Evolutionary conservation across 2,888 invertebrate genomes (phyloP), one percentile per base, ranked within the genome.

Genomic region (Eupithecia exiguata): DNA sequence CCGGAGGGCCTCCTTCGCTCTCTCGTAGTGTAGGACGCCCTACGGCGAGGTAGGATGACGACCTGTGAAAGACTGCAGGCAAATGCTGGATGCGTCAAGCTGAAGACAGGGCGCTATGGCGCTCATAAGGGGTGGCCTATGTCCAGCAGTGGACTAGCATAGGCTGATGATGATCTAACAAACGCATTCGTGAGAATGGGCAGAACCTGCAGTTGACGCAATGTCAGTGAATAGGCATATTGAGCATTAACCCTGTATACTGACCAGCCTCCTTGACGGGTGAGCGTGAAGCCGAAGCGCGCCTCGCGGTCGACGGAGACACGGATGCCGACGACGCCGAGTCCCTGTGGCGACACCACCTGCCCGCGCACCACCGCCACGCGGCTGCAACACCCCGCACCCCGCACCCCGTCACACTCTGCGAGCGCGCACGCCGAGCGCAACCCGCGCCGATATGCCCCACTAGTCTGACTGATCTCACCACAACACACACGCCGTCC

Each of bases 351-450:
- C 78, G 98, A 97, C 83, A 99, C 96, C 88, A 99, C 99, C 95
- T 98, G 98, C 83, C 99, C 99, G 88, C 99, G 96, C 96, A 99
- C 98, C 91, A 99, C 99, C 87, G 99, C 98, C 87, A 99, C 99
- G 91, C 99, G 98, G 95, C 99, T 99, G 96, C 91, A 95, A 63
- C 63, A 63, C 63, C 18, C 62, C 21, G 9, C 95, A 95, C 87
- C 93, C 83, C 91, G 88, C 79, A 86, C 86, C 85, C 87, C 85
- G 87, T 93, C 88, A 53, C 21, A 16, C n/a, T 53, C 53, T 53
- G 53, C 53, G 53, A n/a, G 49, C 49, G n/a, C 53, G 53, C 53
- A 21, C 53, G 21, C 46, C 18, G 46, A 46, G 46, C 46, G 38
- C 38, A 38, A 7, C 12, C 14, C 14, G 53, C 53, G 21, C 53